phyloP scores from a whole-genome alignment of 2,113 vertebrate species.

The Cercopithecus mona region DNA sequence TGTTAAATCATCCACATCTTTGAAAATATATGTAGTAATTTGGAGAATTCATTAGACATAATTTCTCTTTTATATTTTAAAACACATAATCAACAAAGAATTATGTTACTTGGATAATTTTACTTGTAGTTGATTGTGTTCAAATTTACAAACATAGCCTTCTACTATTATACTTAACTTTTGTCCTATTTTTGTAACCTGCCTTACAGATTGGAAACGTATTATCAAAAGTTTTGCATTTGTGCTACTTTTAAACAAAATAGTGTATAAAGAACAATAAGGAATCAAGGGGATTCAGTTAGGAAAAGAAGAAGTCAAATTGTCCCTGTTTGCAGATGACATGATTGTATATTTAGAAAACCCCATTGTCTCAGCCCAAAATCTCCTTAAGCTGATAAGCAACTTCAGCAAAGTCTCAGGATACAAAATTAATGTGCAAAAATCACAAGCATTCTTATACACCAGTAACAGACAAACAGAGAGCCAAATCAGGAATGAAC shows the following conservation, averaged over 20 bases:
- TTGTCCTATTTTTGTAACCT: background rate
- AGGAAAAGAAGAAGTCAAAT: too few species aligned
- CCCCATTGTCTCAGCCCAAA: too few species aligned
- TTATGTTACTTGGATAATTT: background rate
- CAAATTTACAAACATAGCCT: conserved; percentile 32
- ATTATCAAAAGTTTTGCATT: background rate
- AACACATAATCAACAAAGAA: conserved; percentile 44
- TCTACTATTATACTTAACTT: background rate
- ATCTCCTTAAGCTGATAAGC: too few species aligned
- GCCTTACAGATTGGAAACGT: background rate
- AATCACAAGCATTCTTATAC: too few species aligned
- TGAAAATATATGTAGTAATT: conserved; percentile 46
- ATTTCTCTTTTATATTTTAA: conserved; percentile 48
- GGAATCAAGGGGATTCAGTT: too few species aligned
- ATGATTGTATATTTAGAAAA: too few species aligned
- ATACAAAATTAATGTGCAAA: too few species aligned
- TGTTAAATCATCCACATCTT: conserved; percentile 55
- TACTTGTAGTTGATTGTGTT: conserved; percentile 30
- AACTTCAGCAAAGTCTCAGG: too few species aligned
- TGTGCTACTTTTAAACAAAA: background rate
- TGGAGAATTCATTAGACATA: conserved; percentile 47
- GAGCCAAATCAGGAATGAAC: too few species aligned
- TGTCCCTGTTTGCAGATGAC: too few species aligned
- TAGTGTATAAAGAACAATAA: background rate
- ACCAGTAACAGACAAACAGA: too few species aligned